phyloP scores from a whole-genome alignment of 1,140 invertebrate genomes.

The Bombyx mandarina region DNA sequence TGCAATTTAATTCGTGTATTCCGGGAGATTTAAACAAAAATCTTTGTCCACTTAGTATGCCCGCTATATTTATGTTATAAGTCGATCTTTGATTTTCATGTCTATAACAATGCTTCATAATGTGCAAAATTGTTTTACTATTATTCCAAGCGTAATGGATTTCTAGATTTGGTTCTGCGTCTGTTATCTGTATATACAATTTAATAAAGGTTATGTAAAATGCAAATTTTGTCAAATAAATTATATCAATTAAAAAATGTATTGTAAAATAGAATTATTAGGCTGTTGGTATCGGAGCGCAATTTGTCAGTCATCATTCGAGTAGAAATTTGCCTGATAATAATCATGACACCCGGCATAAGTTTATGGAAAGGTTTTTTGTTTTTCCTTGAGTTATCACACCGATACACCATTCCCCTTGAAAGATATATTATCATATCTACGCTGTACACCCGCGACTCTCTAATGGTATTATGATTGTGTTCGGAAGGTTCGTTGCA shows the following conservation, averaged over 20 bases:
- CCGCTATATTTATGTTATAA: conserved; percentile 19
- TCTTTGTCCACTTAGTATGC: conserved; percentile 35
- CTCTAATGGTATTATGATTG: no score
- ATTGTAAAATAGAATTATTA: background rate
- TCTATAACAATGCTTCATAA: conserved; percentile 52
- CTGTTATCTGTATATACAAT: background rate
- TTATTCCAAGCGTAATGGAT: conserved; percentile 52
- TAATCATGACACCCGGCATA: no score
- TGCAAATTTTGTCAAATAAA: no score
- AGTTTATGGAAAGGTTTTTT: no score
- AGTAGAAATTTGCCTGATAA: no score
- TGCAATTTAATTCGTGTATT: conserved; percentile 44
- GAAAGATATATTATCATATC: no score
- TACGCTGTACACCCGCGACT: no score
- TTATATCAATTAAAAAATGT: no score
- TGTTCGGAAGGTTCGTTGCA: no score
- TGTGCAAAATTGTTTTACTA: conserved; percentile 28
- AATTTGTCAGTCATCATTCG: no score
- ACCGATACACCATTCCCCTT: no score
- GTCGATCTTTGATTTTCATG: conserved; percentile 33
- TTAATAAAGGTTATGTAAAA: background rate
- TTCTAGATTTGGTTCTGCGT: background rate
- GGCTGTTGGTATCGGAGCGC: background rate
- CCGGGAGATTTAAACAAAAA: conserved; percentile 31
- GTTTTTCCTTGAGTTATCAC: no score